Evolutionary conservation across 2,888 invertebrate genomes (phyloP).

Genomic region (Imbricaverruca yamaguchii): DNA sequence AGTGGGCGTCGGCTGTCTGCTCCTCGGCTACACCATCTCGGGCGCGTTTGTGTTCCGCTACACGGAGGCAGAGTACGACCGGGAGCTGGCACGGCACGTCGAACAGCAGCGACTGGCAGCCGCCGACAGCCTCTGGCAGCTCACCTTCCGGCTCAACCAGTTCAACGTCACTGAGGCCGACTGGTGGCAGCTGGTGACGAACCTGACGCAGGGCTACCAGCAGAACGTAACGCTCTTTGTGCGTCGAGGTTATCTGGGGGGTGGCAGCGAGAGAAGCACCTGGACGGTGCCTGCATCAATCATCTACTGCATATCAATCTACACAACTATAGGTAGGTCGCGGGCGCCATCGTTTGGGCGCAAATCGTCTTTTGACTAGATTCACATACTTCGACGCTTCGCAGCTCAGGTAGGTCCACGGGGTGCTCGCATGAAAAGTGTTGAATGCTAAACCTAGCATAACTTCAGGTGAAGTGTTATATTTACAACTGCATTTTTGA

Average conservation of each 20-base stretch:
- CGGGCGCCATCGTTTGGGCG: neutral
- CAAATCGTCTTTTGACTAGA: too few relatives aligned
- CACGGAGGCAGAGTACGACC: slow-evolving; percentile 54
- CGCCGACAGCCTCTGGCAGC: neutral
- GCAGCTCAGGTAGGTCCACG: too few relatives aligned
- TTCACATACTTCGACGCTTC: too few relatives aligned
- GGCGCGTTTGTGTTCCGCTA: slow-evolving; percentile 89
- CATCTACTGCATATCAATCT: slow-evolving; percentile 19
- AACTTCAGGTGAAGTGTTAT: too few relatives aligned
- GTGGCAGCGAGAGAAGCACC: neutral
- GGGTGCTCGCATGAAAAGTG: too few relatives aligned
- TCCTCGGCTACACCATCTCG: slow-evolving; percentile 80
- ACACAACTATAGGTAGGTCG: neutral
- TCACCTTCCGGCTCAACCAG: neutral
- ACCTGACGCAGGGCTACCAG: slow-evolving; percentile 10
- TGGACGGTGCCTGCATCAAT: slow-evolving; percentile 13
- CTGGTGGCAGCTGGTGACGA: slow-evolving; percentile 1
- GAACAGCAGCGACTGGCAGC: neutral
- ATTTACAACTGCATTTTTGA: too few relatives aligned
- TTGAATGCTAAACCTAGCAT: too few relatives aligned
- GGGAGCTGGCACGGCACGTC: slow-evolving; percentile 12
- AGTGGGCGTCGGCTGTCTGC: slow-evolving; percentile 86
- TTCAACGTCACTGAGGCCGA: neutral
- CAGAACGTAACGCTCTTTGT: neutral
- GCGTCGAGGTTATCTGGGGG: slow-evolving; percentile 9